Evolutionary conservation across 1,140 invertebrate species (phyloP).

Genomic region (Drosophila sp.): DNA sequence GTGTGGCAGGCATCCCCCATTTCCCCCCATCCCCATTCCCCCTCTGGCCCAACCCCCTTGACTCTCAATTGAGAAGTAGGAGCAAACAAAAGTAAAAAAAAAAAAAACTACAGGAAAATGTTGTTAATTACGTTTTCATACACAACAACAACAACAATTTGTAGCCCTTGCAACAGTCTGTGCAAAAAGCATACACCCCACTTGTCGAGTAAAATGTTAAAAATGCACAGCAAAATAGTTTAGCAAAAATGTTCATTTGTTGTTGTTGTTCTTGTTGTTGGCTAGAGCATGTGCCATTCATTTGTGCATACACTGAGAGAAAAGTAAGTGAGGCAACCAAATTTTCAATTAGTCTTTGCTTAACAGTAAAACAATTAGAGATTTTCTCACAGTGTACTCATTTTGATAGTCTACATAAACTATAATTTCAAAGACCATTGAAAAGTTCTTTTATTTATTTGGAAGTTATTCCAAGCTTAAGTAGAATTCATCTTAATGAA

Average conservation of each 20-base stretch:
- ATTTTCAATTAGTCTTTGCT: too few species aligned
- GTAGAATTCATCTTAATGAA: too few species aligned
- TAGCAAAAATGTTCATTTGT: conserved; percentile 50
- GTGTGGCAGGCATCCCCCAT: conserved; percentile 36
- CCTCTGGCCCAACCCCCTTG: not conserved
- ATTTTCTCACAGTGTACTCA: too few species aligned
- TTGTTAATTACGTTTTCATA: conserved; percentile 79
- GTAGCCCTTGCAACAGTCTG: conserved; percentile 50
- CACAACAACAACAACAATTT: conserved; percentile 52
- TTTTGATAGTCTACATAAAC: too few species aligned
- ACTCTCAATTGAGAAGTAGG: conserved; percentile 38
- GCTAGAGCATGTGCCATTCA: conserved; percentile 38
- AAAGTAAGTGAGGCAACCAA: not conserved
- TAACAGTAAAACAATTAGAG: too few species aligned
- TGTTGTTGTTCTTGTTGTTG: conserved; percentile 47
- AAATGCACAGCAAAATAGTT: conserved; percentile 60
- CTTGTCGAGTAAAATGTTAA: conserved; percentile 55
- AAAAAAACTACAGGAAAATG: conserved; percentile 66
- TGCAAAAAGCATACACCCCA: conserved; percentile 59
- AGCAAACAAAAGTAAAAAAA: conserved; percentile 21
- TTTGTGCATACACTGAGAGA: not conserved
- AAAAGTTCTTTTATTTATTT: too few species aligned
- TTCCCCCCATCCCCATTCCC: too few species aligned
- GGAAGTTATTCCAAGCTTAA: too few species aligned
- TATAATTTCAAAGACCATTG: too few species aligned